phyloP scores from a whole-genome alignment of 2,797 vertebrate species.

The Gymnodraco acuticeps region DNA sequence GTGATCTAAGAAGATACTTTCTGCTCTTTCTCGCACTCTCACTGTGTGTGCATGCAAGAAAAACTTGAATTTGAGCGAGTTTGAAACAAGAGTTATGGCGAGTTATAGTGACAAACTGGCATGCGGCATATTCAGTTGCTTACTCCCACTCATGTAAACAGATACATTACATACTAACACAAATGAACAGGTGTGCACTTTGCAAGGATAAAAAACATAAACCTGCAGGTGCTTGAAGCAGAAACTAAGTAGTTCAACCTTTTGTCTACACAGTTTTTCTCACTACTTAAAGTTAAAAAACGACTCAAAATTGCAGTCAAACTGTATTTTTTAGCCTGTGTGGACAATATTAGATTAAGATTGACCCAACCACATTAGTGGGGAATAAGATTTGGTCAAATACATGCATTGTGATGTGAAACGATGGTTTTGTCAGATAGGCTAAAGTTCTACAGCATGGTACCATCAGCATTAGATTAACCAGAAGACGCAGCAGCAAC shows the following conservation, averaged over 20 bases:
- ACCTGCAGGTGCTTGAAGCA: constrained; percentile 8
- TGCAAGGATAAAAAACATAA: constrained; percentile 13
- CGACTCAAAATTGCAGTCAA: not conserved
- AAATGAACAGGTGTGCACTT: constrained; percentile 57
- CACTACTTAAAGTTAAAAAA: constrained; percentile 27
- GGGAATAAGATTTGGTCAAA: not conserved
- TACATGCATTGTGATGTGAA: not conserved
- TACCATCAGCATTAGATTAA: not conserved
- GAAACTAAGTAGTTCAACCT: constrained; percentile 29
- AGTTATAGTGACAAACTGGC: constrained; percentile 17
- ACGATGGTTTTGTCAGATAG: constrained; percentile 5
- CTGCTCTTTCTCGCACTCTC: constrained; percentile 32
- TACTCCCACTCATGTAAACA: constrained; percentile 67
- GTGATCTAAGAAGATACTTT: constrained; percentile 66
- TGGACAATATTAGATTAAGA: not conserved
- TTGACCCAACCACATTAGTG: not conserved
- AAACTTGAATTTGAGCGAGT: constrained; percentile 30
- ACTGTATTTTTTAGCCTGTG: not conserved
- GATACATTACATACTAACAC: constrained; percentile 22
- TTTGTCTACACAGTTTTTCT: constrained; percentile 34
- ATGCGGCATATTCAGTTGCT: constrained; percentile 28
- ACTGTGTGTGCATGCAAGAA: not conserved
- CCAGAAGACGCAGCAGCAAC: not conserved
- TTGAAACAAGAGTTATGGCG: constrained; percentile 20
- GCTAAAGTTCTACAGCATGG: not conserved